These are phyloP conservation scores for Himalopsyche kuldschensis DNA, from an alignment of 2,888 invertebrate species.

Conservation along the genomic window DNA sequence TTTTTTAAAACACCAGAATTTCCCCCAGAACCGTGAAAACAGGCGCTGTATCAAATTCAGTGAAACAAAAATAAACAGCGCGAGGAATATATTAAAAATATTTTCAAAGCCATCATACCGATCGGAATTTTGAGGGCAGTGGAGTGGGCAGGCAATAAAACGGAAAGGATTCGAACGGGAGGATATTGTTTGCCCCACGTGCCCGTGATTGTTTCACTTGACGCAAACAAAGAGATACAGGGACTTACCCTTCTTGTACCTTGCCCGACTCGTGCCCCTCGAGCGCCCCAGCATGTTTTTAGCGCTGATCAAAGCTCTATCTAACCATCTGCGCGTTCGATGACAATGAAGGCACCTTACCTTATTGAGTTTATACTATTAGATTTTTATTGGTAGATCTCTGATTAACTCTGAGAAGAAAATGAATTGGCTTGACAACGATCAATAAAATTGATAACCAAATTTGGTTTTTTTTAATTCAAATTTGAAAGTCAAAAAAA, in stretches of 20 bases:
- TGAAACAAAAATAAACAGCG: background rate
- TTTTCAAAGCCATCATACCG: background rate
- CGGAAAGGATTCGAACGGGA: conserved; percentile 1
- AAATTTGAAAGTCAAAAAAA: too few relatives aligned
- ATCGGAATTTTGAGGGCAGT: background rate
- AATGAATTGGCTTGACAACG: too few relatives aligned
- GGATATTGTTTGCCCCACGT: conserved; percentile 21
- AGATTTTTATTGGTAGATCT: background rate
- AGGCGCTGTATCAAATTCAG: background rate
- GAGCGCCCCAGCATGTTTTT: background rate
- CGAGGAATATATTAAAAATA: background rate
- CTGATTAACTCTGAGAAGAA: background rate
- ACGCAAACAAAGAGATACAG: conserved; percentile 26
- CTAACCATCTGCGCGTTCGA: background rate
- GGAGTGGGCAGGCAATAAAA: background rate
- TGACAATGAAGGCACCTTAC: background rate
- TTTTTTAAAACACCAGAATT: too few relatives aligned
- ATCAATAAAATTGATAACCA: too few relatives aligned
- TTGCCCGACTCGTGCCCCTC: background rate
- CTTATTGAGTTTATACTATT: background rate
- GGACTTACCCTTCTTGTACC: background rate
- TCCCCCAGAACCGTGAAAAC: too few relatives aligned
- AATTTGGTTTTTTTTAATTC: too few relatives aligned
- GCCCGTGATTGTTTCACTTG: conserved; percentile 30
- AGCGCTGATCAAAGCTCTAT: background rate